phyloP scores from a whole-genome alignment of 2,888 invertebrate species.

The Odontocerum albicorne region DNA sequence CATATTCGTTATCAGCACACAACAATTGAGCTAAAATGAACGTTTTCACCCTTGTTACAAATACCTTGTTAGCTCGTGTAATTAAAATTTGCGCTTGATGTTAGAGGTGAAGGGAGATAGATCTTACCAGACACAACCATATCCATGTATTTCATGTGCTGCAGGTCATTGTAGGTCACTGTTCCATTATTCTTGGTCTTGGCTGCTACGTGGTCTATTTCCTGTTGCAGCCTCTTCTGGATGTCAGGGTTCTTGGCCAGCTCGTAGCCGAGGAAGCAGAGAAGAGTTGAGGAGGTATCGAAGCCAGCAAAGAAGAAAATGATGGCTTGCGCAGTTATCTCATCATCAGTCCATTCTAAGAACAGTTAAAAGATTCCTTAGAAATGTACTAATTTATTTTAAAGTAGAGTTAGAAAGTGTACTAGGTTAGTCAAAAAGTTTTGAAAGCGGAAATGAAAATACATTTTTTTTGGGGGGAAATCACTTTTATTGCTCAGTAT shows the following conservation, averaged over 20 bases:
- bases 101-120: no score
- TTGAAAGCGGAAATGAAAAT: no score
- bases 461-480: no score
- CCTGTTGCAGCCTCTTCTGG: constrained; percentile 47
- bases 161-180: constrained; percentile 47
- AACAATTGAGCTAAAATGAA: no score
- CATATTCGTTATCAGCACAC: no score
- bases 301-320: constrained; percentile 54
- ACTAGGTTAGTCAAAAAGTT: no score
- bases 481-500: no score
- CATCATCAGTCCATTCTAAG: constrained; percentile 48
- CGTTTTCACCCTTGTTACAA: no score
- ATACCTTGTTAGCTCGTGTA: no score
- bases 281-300: constrained; percentile 47
- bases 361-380: constrained; percentile 1
- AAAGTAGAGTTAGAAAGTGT: no score
- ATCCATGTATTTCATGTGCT: constrained; percentile 52
- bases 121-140: constrained; percentile 45
- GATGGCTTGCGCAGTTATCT: constrained; percentile 50
- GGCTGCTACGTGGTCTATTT: constrained; percentile 39
- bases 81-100: no score
- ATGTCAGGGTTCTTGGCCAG: constrained; percentile 49
- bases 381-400: no score
- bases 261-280: constrained; percentile 49
- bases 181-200: constrained; percentile 37